phyloP scores from a whole-genome alignment of 2,113 vertebrate genomes.

The Megaceryle torquata region DNA sequence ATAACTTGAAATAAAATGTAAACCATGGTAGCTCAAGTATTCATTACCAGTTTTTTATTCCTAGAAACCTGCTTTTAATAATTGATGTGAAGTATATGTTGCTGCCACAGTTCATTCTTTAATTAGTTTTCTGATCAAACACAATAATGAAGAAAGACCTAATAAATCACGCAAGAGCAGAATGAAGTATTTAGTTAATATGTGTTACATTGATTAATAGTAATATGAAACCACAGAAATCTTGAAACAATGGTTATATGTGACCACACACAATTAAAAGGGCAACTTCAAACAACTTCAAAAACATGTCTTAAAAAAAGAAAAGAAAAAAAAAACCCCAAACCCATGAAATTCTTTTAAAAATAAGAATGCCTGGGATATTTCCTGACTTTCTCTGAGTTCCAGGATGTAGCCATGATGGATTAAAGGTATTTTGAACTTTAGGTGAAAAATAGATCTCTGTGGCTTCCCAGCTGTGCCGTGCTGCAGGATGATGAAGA shows the following conservation, averaged over 20 bases:
- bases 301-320: neutral
- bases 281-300: conserved; percentile 68
- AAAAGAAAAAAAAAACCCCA: neutral
- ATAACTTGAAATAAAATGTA: conserved; percentile 39
- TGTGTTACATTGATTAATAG: conserved; percentile 68
- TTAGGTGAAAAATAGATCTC: neutral
- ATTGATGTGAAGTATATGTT: conserved; percentile 64
- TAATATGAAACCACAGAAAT: conserved; percentile 37
- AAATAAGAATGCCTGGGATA: neutral
- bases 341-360: neutral
- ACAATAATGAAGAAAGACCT: conserved; percentile 70
- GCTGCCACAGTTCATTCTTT: conserved; percentile 65
- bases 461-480: neutral
- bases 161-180: conserved; percentile 72
- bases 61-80: conserved; percentile 70
- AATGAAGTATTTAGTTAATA: conserved; percentile 73
- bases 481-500: neutral
- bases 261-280: conserved; percentile 28
- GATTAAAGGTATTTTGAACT: neutral
- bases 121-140: conserved; percentile 82
- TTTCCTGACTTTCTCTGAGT: neutral
- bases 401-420: neutral
- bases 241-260: conserved; percentile 19
- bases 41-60: conserved; percentile 58
- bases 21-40: conserved; percentile 21